Evolutionary conservation across 2,888 invertebrate species (phyloP).

Genomic region (Ommatoiulus sabulosus): DNA sequence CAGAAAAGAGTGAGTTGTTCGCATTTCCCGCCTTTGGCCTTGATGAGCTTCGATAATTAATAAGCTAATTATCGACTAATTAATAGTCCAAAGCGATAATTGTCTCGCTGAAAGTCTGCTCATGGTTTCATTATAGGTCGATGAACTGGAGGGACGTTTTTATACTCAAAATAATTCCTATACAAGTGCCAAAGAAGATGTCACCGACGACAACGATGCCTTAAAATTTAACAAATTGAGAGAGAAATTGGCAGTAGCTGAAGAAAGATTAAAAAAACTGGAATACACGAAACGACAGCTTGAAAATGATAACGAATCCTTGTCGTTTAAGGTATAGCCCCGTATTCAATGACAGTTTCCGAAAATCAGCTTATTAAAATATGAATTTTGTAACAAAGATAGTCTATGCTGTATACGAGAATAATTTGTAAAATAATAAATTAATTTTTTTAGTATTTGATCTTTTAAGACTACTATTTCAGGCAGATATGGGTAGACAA

Average conservation of each 20-base stretch:
- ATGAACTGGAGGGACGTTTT: conserved; percentile 51
- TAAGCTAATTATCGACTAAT: not conserved
- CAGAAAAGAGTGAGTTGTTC: conserved; percentile 24
- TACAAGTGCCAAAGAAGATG: conserved; percentile 49
- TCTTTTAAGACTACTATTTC: too few relatives aligned
- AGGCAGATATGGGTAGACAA: too few relatives aligned
- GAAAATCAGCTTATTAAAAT: too few relatives aligned
- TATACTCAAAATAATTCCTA: conserved; percentile 18
- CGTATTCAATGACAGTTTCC: not conserved
- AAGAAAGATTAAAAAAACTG: conserved; percentile 66
- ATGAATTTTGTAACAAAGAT: too few relatives aligned
- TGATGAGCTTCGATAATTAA: not conserved
- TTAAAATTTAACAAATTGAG: conserved; percentile 46
- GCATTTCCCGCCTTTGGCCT: not conserved
- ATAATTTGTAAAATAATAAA: too few relatives aligned
- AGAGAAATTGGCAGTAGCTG: conserved; percentile 68
- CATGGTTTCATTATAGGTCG: conserved; percentile 8
- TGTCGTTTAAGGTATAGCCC: conserved; percentile 66
- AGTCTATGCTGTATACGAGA: too few relatives aligned
- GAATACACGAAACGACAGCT: conserved; percentile 67
- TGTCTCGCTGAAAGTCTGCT: conserved; percentile 31
- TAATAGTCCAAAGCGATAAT: not conserved
- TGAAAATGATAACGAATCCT: conserved; percentile 68
- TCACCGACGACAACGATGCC: conserved; percentile 23
- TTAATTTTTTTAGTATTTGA: too few relatives aligned